These are phyloP conservation scores for Bubo blakistoni DNA, from an alignment of 2,113 vertebrate species.

Conservation along the genomic window DNA sequence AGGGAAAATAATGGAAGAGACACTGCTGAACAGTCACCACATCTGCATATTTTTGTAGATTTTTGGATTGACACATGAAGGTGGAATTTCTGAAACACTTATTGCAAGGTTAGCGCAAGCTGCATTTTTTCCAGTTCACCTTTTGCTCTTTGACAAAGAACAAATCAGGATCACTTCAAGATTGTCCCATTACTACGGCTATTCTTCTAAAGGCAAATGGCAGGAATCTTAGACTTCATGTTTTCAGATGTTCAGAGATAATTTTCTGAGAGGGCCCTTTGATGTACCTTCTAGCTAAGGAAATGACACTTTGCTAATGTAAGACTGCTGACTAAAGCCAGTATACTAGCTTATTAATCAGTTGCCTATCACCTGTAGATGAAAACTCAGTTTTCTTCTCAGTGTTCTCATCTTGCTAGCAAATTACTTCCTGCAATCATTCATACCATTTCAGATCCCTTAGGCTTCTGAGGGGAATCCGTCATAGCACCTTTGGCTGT, in stretches of 20 bases:
- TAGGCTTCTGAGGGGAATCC: background rate
- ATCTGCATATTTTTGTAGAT: background rate
- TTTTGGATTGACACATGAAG: fast-evolving
- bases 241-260: background rate
- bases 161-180: background rate
- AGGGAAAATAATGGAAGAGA: background rate
- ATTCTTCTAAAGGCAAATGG: background rate
- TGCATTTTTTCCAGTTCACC: background rate
- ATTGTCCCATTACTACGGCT: background rate
- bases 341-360: background rate
- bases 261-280: background rate
- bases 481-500: background rate
- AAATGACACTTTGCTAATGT: background rate
- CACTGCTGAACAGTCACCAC: background rate
- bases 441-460: background rate
- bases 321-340: background rate
- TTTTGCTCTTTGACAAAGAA: background rate
- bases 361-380: background rate
- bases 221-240: background rate
- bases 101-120: background rate
- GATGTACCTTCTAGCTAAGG: background rate
- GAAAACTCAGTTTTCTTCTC: background rate
- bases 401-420: background rate
- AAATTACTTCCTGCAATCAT: background rate
- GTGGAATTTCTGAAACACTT: background rate